phyloP scores from a whole-genome alignment of 2,888 invertebrate genomes.

The Cerastoderma edule region DNA sequence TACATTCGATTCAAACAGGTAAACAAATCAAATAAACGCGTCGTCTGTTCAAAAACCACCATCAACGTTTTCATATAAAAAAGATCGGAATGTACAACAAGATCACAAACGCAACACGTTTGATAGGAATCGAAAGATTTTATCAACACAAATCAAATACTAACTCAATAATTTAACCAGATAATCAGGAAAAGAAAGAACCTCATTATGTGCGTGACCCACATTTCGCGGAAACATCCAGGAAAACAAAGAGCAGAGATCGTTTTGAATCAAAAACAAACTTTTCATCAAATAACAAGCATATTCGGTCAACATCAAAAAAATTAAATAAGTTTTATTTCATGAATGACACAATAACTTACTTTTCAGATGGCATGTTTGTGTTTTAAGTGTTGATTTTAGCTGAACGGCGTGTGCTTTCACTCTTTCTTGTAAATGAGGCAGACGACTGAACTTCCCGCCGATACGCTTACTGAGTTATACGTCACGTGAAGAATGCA shows the following conservation, averaged over 20 bases:
- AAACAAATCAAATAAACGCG: background rate
- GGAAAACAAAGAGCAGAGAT: slow-evolving; percentile 50
- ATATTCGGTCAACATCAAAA: background rate
- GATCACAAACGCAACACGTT: no score
- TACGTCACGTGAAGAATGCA: slow-evolving; percentile 43
- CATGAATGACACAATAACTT: slow-evolving; percentile 56
- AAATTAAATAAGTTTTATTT: background rate
- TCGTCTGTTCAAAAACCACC: slow-evolving; percentile 34
- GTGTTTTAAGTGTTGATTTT: slow-evolving; percentile 33
- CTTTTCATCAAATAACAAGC: slow-evolving; percentile 21
- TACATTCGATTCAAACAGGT: slow-evolving; percentile 7
- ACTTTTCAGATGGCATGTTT: slow-evolving; percentile 79
- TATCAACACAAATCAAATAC: no score
- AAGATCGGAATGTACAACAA: no score
- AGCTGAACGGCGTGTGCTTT: slow-evolving; percentile 36
- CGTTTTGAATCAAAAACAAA: background rate
- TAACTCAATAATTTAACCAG: slow-evolving; percentile 9
- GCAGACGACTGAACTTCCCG: slow-evolving; percentile 78
- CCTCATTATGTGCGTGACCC: slow-evolving; percentile 60
- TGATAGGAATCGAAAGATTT: no score
- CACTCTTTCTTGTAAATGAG: slow-evolving; percentile 33
- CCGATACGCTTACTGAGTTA: slow-evolving; percentile 59
- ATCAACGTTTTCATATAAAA: no score
- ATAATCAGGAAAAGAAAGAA: background rate
- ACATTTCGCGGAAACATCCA: slow-evolving; percentile 42